Conservation (phyloP, 2,888 invertebrate species). For the Vanessa cardui region DNA sequence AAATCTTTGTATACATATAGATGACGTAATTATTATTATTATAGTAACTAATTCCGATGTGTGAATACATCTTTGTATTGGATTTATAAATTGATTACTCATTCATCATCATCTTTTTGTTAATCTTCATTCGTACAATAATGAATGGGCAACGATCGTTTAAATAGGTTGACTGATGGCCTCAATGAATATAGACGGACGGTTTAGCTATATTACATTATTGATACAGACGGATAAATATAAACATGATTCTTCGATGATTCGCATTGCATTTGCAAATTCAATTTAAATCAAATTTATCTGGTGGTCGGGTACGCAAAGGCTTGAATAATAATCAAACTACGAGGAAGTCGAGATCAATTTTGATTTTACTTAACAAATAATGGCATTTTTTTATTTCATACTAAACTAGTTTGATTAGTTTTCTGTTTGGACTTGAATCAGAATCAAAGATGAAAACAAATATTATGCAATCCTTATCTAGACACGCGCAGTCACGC, state of each 20-base stretch:
- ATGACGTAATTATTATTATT: background rate
- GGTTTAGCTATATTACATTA: constrained; percentile 12
- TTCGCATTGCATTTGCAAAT: background rate
- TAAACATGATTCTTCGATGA: background rate
- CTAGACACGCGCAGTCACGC: no score
- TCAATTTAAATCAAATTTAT: constrained; percentile 1
- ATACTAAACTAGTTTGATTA: no score
- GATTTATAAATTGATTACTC: constrained; percentile 5
- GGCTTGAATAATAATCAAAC: no score
- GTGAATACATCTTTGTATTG: background rate
- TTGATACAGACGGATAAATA: constrained; percentile 9
- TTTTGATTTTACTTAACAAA: no score
- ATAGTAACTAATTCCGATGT: background rate
- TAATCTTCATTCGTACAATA: constrained; percentile 17
- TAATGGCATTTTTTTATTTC: no score
- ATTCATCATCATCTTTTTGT: constrained; percentile 17
- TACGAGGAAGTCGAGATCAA: no score
- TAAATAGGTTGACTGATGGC: constrained; percentile 28
- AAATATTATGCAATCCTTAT: no score
- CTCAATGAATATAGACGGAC: constrained; percentile 36
- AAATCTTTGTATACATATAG: background rate
- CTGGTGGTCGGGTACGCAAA: background rate
- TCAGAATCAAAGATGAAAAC: no score
- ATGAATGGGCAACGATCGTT: constrained; percentile 24
- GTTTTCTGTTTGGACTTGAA: no score